Conservation (phyloP, 2,888 invertebrate species). For the Tetragonisca angustula region DNA sequence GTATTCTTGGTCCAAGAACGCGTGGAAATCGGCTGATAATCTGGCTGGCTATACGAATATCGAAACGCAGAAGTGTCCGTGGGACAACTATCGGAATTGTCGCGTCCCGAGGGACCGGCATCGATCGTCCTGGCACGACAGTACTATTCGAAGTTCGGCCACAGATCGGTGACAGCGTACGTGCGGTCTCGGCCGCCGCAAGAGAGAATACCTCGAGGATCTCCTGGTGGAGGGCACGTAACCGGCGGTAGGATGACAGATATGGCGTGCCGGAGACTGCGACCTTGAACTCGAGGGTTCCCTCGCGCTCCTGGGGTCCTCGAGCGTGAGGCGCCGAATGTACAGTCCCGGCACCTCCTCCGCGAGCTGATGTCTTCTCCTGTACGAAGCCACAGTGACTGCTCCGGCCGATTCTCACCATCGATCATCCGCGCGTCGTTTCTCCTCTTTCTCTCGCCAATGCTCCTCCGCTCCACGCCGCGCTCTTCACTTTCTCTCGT, state of each 20-base stretch:
- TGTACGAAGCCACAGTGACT: constrained; percentile 81
- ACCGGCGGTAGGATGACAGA: constrained; percentile 79
- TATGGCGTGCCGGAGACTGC: constrained; percentile 77
- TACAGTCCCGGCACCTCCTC: constrained; percentile 82
- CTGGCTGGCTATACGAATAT: too few species aligned
- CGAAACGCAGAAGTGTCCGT: too few species aligned
- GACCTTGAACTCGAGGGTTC: constrained; percentile 78
- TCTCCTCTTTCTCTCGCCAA: constrained; percentile 20
- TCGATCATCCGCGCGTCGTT: constrained; percentile 67
- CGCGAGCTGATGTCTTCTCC: constrained; percentile 79
- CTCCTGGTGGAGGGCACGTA: constrained; percentile 76
- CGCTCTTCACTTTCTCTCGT: neutral
- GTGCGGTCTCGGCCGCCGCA: constrained; percentile 17
- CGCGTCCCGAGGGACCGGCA: constrained; percentile 18
- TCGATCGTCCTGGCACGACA: constrained; percentile 15
- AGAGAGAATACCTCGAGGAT: constrained; percentile 66
- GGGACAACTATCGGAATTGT: neutral
- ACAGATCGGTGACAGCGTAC: constrained; percentile 15
- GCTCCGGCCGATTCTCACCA: constrained; percentile 71
- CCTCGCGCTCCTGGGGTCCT: constrained; percentile 79
- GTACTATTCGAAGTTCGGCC: constrained; percentile 6
- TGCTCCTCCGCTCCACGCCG: constrained; percentile 1
- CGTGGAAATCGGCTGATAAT: too few species aligned
- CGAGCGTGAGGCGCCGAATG: constrained; percentile 81
- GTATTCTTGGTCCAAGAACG: too few species aligned